Conservation (phyloP, 2,113 vertebrate species). For the Acanthochromis polyacanthus region DNA sequence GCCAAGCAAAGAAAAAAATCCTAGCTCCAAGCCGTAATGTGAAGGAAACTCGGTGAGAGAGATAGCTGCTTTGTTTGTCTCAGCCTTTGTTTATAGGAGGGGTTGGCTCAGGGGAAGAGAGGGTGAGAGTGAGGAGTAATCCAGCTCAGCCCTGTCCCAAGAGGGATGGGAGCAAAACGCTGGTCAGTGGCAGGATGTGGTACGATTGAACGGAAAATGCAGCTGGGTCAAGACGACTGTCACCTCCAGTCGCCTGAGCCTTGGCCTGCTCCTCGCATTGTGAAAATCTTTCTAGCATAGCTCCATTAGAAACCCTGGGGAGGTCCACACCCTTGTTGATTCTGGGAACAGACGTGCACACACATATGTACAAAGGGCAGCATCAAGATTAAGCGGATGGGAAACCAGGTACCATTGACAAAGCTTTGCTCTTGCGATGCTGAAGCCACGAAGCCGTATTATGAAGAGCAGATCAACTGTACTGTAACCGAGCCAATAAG, state of each 20-base stretch:
- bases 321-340: slow-evolving; percentile 44
- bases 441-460: slow-evolving; percentile 1
- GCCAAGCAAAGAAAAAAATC: not conserved
- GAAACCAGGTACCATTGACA: slow-evolving; percentile 19
- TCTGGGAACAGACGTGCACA: slow-evolving; percentile 3
- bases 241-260: not conserved
- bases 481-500: not conserved
- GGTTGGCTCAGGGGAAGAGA: not conserved
- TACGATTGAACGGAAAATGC: not conserved
- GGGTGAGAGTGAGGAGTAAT: not conserved
- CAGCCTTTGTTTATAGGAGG: not conserved
- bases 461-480: not conserved
- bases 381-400: not conserved
- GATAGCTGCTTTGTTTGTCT: slow-evolving; percentile 14
- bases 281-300: slow-evolving; percentile 6
- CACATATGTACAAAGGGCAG: slow-evolving; percentile 3
- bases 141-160: slow-evolving; percentile 8
- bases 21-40: not conserved
- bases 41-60: not conserved
- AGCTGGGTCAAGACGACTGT: not conserved
- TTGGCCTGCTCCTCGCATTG: not conserved
- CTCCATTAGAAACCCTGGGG: slow-evolving; percentile 3
- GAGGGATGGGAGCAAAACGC: slow-evolving; percentile 1
- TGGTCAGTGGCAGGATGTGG: not conserved
- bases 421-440: not conserved